Percentiles rank a stretch among this genome's conserved stretches.
Evolutionary conservation across 2,797 vertebrate genomes (phyloP).

Genomic region (Sylvilagus floridanus): DNA sequence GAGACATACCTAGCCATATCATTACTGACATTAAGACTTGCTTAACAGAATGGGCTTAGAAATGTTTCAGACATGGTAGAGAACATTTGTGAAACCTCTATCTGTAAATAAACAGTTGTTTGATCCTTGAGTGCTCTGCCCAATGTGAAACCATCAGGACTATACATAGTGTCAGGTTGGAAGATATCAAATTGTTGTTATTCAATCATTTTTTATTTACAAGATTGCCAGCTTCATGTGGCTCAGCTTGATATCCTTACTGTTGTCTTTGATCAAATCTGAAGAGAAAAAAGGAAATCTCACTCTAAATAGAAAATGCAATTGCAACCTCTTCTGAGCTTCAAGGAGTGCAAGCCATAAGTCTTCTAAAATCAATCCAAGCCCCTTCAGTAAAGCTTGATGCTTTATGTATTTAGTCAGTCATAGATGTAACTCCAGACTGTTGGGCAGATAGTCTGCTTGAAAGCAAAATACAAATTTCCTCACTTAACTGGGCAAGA

Average conservation of each 20-base stretch:
- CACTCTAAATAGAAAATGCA: not conserved
- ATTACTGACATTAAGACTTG: not conserved
- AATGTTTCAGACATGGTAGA: not conserved
- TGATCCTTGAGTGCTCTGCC: not conserved
- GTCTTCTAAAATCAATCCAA: not conserved
- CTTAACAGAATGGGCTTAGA: not conserved
- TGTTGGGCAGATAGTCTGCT: not conserved
- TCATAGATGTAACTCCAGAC: not conserved
- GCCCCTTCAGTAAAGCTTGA: not conserved
- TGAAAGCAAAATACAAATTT: constrained; percentile 22
- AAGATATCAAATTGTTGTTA: not conserved
- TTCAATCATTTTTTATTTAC: constrained; percentile 21
- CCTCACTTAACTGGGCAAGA: not conserved
- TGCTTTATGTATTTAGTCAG: not conserved
- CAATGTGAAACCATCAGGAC: constrained; percentile 4
- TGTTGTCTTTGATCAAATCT: not conserved
- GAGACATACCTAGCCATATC: not conserved
- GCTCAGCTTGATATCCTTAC: not conserved
- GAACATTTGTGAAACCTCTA: not conserved
- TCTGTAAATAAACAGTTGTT: not conserved
- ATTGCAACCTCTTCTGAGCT: not conserved
- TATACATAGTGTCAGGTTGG: not conserved
- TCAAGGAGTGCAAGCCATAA: not conserved
- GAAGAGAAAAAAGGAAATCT: constrained; percentile 5
- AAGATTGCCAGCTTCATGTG: not conserved